A percentile compares a stretch with the other conserved stretches of the same genome.
Conservation (phyloP, 2,113 vertebrate species). For the Limnothrissa miodon region DNA sequence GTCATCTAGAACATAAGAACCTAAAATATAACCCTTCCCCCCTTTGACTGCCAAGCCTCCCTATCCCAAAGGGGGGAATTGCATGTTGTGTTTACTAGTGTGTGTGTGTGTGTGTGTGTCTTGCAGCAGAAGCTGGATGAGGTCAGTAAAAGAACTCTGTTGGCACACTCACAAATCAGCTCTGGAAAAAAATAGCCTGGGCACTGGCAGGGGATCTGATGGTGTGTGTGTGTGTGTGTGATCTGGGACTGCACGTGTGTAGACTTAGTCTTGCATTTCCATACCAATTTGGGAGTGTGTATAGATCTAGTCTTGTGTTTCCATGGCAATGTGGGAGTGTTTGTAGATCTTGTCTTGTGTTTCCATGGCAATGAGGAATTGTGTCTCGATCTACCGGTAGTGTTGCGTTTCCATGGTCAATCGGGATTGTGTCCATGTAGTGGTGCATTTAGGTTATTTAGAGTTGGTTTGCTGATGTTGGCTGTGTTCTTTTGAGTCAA, state of each 20-base stretch:
- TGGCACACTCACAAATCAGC: neutral
- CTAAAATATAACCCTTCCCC: too few species aligned
- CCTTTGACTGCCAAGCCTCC: neutral
- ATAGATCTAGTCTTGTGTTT: neutral
- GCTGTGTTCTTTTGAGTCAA: neutral
- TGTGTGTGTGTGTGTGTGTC: neutral
- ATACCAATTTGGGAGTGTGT: too few species aligned
- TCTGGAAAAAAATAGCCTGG: too few species aligned
- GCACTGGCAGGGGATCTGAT: too few species aligned
- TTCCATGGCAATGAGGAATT: too few species aligned
- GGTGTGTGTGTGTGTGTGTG: too few species aligned
- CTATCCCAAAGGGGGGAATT: neutral
- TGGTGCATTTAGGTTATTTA: neutral
- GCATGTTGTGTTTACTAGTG: neutral
- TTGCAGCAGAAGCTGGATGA: neutral
- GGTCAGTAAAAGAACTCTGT: neutral
- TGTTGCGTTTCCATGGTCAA: too few species aligned
- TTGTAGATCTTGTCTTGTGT: too few species aligned
- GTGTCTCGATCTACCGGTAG: too few species aligned
- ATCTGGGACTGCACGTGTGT: too few species aligned
- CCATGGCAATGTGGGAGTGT: neutral
- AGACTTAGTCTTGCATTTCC: too few species aligned
- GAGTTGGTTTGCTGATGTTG: neutral
- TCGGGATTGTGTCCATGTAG: neutral
- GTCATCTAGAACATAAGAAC: neutral